These are phyloP conservation scores for Papilio xuthus DNA, from an alignment of 1,140 invertebrate species.

Conservation along the genomic window DNA sequence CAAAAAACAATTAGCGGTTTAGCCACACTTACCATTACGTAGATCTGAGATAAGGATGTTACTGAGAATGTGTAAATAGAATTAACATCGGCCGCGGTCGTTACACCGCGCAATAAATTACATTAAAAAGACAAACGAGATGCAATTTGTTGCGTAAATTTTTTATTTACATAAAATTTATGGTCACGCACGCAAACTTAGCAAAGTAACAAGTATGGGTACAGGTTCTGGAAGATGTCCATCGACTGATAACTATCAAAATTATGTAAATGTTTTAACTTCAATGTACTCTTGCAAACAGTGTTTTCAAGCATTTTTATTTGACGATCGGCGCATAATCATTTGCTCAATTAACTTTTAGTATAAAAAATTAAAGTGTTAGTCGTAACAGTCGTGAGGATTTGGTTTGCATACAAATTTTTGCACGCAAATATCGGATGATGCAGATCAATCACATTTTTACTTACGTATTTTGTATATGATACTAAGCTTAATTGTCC, in stretches of 20 bases:
- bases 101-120: constrained; percentile 31
- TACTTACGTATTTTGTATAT: too few species aligned
- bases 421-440: neutral
- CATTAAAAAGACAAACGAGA: constrained; percentile 38
- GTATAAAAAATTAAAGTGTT: constrained; percentile 17
- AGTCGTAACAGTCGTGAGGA: neutral
- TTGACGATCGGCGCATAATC: constrained; percentile 2
- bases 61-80: constrained; percentile 64
- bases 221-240: constrained; percentile 49
- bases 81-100: constrained; percentile 46
- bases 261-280: constrained; percentile 53
- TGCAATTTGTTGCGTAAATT: constrained; percentile 40
- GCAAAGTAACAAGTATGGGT: constrained; percentile 41
- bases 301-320: constrained; percentile 19
- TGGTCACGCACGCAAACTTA: constrained; percentile 44
- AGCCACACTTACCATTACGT: constrained; percentile 65
- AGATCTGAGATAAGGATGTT: constrained; percentile 65
- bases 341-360: constrained; percentile 24
- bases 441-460: neutral
- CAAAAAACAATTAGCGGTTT: constrained; percentile 72
- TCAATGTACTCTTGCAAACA: constrained; percentile 5
- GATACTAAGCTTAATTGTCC: too few species aligned
- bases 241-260: constrained; percentile 55
- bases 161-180: constrained; percentile 45
- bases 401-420: constrained; percentile 3